A percentile compares a stretch with the other conserved stretches of the same genome.
These are phyloP conservation scores for Pyrrhosoma nymphula DNA, from an alignment of 2,888 invertebrate genomes.

Conservation along the genomic window DNA sequence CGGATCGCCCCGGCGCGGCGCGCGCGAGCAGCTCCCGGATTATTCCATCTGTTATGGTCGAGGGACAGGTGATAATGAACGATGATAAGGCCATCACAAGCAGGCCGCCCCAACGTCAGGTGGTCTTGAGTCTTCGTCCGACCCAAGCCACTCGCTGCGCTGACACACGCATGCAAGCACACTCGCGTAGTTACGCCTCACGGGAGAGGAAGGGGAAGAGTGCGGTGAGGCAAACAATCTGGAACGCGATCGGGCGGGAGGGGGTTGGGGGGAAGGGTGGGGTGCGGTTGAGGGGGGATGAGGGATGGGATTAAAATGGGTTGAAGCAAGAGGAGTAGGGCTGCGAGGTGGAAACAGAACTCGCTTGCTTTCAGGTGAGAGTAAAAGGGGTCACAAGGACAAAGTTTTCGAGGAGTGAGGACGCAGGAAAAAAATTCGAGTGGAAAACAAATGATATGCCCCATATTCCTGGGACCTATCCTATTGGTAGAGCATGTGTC, in stretches of 20 bases:
- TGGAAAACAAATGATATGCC: too few relatives aligned
- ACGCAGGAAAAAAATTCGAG: neutral
- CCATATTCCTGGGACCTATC: too few relatives aligned
- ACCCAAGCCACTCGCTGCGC: neutral
- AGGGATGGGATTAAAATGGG: too few relatives aligned
- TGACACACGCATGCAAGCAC: neutral
- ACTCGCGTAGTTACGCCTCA: neutral
- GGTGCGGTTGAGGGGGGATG: neutral
- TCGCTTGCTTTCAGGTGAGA: neutral
- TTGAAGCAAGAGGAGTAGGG: neutral
- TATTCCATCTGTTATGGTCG: neutral
- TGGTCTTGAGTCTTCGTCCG: neutral
- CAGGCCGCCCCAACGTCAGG: neutral
- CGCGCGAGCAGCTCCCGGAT: neutral
- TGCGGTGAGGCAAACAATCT: too few relatives aligned
- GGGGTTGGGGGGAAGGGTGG: neutral
- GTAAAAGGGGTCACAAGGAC: neutral
- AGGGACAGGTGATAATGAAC: constrained; percentile 46
- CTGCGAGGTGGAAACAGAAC: neutral
- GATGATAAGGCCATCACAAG: constrained; percentile 21
- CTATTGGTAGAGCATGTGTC: too few relatives aligned
- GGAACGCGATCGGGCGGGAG: neutral
- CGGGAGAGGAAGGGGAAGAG: neutral
- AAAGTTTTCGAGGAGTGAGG: neutral
- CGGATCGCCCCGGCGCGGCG: neutral